These are phyloP conservation scores for Vespertilio murinus DNA, from an alignment of 2,797 vertebrate genomes.

Conservation along the genomic window DNA sequence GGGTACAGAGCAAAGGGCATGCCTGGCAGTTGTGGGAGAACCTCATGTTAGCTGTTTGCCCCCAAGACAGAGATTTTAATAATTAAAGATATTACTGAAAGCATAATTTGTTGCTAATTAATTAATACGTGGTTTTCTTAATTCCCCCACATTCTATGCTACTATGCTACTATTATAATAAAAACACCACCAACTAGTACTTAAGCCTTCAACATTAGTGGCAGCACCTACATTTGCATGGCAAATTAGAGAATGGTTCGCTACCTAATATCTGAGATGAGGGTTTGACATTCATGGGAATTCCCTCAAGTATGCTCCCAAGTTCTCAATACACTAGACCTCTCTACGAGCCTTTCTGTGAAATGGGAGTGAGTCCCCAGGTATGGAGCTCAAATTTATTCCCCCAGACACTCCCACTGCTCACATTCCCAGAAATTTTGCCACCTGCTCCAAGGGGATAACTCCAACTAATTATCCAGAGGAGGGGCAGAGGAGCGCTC, in stretches of 20 bases:
- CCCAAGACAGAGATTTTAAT: conserved; percentile 55
- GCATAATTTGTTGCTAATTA: conserved; percentile 48
- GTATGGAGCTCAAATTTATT: not conserved
- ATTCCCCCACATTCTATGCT: not conserved
- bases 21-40: not conserved
- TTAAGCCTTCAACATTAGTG: conserved; percentile 25
- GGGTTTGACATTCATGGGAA: not conserved
- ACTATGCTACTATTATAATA: conserved; percentile 3
- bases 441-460: not conserved
- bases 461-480: not conserved
- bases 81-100: conserved; percentile 46
- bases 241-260: not conserved
- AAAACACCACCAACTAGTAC: conserved; percentile 41
- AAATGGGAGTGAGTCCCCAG: not conserved
- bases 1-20: not conserved
- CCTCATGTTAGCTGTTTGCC: not conserved
- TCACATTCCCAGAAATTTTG: not conserved
- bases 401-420: too few species aligned
- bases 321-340: not conserved
- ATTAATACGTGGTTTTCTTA: conserved; percentile 36
- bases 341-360: not conserved
- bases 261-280: not conserved
- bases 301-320: not conserved
- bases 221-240: not conserved
- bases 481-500: not conserved